Evolutionary conservation across 2,113 vertebrate genomes (phyloP).

Genomic region (Numenius arquata): DNA sequence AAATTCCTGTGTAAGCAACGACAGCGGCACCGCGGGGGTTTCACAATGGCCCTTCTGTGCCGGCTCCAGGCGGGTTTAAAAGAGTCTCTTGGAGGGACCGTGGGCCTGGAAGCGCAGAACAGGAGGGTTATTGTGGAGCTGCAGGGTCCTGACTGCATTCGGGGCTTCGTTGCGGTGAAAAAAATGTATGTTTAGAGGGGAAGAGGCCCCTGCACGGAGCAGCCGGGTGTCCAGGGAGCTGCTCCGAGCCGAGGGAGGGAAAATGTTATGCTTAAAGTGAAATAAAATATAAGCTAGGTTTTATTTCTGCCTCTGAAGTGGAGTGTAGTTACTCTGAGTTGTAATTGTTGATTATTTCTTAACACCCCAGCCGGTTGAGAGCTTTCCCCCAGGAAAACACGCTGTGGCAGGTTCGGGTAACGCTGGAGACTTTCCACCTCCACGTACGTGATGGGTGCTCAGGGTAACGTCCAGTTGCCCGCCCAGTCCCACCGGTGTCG

Average conservation of each 20-base stretch:
- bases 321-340: neutral
- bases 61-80: neutral
- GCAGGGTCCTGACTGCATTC: neutral
- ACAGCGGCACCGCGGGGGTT: neutral
- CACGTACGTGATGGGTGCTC: rapidly evolving
- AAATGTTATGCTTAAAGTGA: neutral
- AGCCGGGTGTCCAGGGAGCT: neutral
- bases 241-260: neutral
- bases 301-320: neutral
- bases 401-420: neutral
- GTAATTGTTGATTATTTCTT: neutral
- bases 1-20: neutral
- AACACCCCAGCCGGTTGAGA: neutral
- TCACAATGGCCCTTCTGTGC: conserved; percentile 53
- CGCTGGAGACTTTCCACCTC: neutral
- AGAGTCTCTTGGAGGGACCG: neutral
- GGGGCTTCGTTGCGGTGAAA: neutral
- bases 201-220: neutral
- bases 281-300: neutral
- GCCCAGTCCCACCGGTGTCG: neutral
- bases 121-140: conserved; percentile 30
- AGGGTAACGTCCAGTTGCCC: neutral
- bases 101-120: neutral
- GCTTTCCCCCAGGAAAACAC: neutral
- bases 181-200: neutral